Percentiles rank a stretch among this genome's conserved stretches.
These are phyloP conservation scores for Halesus radiatus DNA, from an alignment of 1,140 invertebrate species.

Conservation along the genomic window DNA sequence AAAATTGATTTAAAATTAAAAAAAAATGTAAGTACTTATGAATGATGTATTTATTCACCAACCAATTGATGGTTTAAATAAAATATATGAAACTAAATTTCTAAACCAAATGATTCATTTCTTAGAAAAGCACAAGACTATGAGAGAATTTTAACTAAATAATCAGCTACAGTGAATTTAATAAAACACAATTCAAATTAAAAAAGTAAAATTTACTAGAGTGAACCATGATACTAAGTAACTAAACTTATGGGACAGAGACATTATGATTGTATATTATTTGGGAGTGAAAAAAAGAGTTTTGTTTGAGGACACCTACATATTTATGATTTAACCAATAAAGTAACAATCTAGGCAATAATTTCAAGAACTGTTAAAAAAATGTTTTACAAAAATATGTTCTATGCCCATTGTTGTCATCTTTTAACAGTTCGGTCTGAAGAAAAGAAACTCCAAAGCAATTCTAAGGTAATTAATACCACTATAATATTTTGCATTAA, in stretches of 20 bases:
- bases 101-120: too few relatives aligned
- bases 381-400: conserved; percentile 30
- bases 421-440: conserved; percentile 31
- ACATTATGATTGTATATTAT: background rate
- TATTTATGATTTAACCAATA: background rate
- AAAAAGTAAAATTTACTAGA: too few relatives aligned
- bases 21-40: too few relatives aligned
- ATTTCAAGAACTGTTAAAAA: conserved; percentile 31
- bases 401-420: conserved; percentile 2
- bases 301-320: conserved; percentile 17
- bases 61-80: too few relatives aligned
- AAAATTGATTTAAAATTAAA: too few relatives aligned
- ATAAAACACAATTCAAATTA: too few relatives aligned
- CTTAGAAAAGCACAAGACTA: too few relatives aligned
- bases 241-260: conserved; percentile 23
- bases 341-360: conserved; percentile 18
- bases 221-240: too few relatives aligned
- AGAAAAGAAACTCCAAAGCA: conserved; percentile 24
- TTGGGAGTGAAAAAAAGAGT: background rate
- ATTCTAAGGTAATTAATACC: conserved; percentile 23
- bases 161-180: too few relatives aligned
- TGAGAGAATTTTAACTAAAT: too few relatives aligned
- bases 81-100: too few relatives aligned
- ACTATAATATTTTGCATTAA: conserved; percentile 30
- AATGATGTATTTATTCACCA: too few relatives aligned